phyloP scores from a whole-genome alignment of 2,113 vertebrate genomes.

The Odobenus rosmarus region DNA sequence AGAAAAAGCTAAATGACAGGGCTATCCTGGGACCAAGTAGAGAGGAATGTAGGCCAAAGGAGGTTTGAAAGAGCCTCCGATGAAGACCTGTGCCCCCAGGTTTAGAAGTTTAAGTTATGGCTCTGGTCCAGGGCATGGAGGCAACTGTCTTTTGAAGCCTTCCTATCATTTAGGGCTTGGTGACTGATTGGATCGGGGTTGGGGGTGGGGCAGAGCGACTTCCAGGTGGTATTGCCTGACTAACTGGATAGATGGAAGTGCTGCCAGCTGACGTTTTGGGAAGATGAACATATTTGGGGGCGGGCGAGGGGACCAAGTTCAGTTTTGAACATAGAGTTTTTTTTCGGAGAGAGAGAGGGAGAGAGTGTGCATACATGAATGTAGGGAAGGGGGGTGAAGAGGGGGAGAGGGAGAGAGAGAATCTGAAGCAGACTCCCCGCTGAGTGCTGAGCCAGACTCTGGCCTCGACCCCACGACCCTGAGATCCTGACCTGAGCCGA shows the following conservation, averaged over 20 bases:
- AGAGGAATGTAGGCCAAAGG: not conserved
- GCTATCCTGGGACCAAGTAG: not conserved
- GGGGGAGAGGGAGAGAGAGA: no score
- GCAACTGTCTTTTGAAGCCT: not conserved
- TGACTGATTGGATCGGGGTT: not conserved
- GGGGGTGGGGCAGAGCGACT: not conserved
- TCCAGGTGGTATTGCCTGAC: not conserved
- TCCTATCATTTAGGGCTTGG: not conserved
- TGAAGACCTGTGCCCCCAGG: not conserved
- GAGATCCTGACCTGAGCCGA: not conserved
- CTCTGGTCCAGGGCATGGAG: not conserved
- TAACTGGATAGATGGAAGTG: not conserved
- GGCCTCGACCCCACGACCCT: not conserved
- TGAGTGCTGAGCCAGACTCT: not conserved
- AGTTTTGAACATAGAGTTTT: not conserved
- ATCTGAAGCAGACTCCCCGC: not conserved
- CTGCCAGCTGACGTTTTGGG: not conserved
- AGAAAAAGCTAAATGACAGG: not conserved
- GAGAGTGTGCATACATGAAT: not conserved
- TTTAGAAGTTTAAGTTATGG: not conserved
- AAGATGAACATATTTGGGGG: not conserved
- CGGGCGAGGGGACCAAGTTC: not conserved
- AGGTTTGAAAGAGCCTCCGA: not conserved
- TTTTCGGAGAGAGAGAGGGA: not conserved
- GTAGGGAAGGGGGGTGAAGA: not conserved